Evolutionary conservation across 2,797 vertebrate genomes (phyloP).

Genomic region (Clarias pachynema): DNA sequence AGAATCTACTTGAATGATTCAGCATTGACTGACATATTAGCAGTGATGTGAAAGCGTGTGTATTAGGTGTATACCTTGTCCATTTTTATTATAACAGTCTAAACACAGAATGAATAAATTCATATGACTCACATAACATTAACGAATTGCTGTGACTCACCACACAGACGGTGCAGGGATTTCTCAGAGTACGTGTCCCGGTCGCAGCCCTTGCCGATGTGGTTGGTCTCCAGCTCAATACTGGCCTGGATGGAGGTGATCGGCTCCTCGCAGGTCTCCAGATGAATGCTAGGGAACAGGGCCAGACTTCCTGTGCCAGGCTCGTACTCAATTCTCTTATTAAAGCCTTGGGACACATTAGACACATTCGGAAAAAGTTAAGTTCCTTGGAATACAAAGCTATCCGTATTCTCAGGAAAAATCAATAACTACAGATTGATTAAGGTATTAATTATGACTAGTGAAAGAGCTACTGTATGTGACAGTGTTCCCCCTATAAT

Average conservation of each 20-base stretch:
- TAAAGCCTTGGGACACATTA: slow-evolving; percentile 81
- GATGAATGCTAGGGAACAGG: slow-evolving; percentile 88
- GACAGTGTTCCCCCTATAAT: background rate
- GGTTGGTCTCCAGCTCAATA: slow-evolving; percentile 91
- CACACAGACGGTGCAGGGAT: slow-evolving; percentile 94
- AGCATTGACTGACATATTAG: background rate
- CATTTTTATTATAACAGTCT: background rate
- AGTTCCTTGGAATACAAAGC: background rate
- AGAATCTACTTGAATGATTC: background rate
- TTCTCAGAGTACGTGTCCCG: slow-evolving; percentile 98
- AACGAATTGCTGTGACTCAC: slow-evolving; percentile 67
- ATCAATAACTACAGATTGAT: background rate
- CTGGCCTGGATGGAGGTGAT: slow-evolving; percentile 86
- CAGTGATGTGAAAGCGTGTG: slow-evolving; percentile 3
- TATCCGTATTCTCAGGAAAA: background rate
- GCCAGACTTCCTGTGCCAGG: slow-evolving; percentile 91
- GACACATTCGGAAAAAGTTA: background rate
- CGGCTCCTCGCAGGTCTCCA: slow-evolving; percentile 93
- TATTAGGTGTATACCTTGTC: background rate
- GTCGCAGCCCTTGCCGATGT: slow-evolving; percentile 97
- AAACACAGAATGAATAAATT: slow-evolving; percentile 3
- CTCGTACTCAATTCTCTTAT: slow-evolving; percentile 92
- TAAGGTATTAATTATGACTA: background rate
- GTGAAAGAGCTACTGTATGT: background rate
- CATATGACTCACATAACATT: background rate